These are phyloP conservation scores for Drosophila lowei DNA, from an alignment of 1,140 invertebrate species.

Conservation along the genomic window DNA sequence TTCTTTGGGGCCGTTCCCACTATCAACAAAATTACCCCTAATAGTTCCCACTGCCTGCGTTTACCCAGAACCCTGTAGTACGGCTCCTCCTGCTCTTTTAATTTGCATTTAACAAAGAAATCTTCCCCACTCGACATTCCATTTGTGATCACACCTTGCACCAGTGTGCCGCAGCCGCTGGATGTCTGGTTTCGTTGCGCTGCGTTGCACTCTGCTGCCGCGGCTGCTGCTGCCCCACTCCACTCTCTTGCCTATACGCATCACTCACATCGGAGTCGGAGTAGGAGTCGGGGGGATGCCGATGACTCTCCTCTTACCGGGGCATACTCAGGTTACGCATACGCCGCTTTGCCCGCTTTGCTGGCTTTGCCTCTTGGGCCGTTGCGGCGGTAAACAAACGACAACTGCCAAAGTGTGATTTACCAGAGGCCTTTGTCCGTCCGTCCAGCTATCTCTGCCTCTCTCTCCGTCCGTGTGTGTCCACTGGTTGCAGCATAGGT, in stretches of 20 bases:
- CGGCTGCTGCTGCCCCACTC: constrained; percentile 4
- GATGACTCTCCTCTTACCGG: constrained; percentile 40
- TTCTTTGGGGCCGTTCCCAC: too few species aligned
- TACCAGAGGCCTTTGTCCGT: constrained; percentile 65
- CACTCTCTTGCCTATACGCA: constrained; percentile 42
- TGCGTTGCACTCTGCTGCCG: constrained; percentile 55
- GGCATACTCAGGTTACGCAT: constrained; percentile 68
- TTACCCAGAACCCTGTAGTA: too few species aligned
- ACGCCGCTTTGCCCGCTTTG: constrained; percentile 53
- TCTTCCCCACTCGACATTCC: not conserved
- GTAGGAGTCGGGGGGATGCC: constrained; percentile 3
- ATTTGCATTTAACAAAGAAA: too few species aligned
- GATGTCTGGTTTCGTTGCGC: constrained; percentile 54
- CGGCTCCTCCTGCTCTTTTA: too few species aligned
- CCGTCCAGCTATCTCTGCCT: constrained; percentile 7
- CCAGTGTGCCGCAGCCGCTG: constrained; percentile 34
- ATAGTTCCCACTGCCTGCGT: too few species aligned
- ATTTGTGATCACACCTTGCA: constrained; percentile 7
- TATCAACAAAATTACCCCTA: too few species aligned
- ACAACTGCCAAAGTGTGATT: constrained; percentile 79
- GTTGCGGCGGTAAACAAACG: constrained; percentile 22
- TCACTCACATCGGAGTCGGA: constrained; percentile 56
- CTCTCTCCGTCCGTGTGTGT: not conserved
- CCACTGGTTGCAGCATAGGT: not conserved
- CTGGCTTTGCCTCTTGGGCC: constrained; percentile 10